These are phyloP conservation scores for Eumacrocentrus americanus DNA, from an alignment of 2,888 invertebrate species.

Conservation along the genomic window DNA sequence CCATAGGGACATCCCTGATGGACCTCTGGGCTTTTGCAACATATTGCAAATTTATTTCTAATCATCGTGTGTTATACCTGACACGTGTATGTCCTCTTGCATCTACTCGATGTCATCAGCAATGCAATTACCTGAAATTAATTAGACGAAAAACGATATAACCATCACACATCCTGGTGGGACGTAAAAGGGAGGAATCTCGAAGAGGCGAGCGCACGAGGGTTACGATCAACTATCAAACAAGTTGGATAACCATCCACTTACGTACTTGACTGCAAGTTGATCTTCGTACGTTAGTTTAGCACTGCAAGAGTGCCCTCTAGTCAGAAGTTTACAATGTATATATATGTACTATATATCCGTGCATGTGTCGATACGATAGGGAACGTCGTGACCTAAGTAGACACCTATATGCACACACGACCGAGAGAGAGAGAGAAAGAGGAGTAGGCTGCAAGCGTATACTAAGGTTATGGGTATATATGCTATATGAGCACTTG, in stretches of 20 bases:
- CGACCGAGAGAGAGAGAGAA: background rate
- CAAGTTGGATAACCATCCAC: background rate
- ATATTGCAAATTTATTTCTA: conserved; percentile 22
- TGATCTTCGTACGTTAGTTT: conserved; percentile 4
- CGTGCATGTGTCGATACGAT: background rate
- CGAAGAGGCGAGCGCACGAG: background rate
- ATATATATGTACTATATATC: background rate
- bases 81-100: background rate
- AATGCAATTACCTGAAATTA: conserved; percentile 5
- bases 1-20: no score
- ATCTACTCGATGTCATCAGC: background rate
- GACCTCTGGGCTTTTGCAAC: conserved; percentile 14
- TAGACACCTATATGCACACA: background rate
- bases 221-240: conserved; percentile 12
- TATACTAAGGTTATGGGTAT: conserved; percentile 19
- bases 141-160: conserved; percentile 3
- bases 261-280: conserved; percentile 15
- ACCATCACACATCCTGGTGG: background rate
- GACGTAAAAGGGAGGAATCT: background rate
- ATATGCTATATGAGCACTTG: conserved; percentile 27
- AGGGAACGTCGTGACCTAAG: conserved; percentile 12
- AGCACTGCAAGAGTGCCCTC: conserved; percentile 1
- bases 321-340: background rate
- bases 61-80: conserved; percentile 8
- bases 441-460: conserved; percentile 18